Evolutionary conservation across 2,797 vertebrate genomes (phyloP).

Genomic region (Sciaenops ocellatus): DNA sequence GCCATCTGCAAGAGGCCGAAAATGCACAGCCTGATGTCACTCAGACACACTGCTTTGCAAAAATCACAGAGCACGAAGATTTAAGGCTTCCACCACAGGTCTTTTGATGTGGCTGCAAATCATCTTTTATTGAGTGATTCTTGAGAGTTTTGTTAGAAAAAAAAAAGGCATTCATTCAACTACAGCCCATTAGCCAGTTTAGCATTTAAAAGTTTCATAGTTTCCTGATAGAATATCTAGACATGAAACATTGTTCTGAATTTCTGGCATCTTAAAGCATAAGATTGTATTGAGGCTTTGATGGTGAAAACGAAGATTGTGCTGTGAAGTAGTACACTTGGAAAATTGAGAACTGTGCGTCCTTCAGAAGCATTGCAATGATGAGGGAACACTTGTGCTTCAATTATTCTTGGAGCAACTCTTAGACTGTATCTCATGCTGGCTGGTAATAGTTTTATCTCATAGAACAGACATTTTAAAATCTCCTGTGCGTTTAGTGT

Average conservation of each 20-base stretch:
- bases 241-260: conserved; percentile 15
- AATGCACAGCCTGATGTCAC: conserved; percentile 65
- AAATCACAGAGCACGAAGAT: conserved; percentile 35
- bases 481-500: conserved; percentile 30
- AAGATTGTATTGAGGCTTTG: conserved; percentile 31
- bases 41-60: conserved; percentile 34
- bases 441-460: conserved; percentile 36
- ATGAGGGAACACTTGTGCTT: conserved; percentile 34
- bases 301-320: conserved; percentile 39
- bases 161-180: neutral
- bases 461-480: conserved; percentile 29
- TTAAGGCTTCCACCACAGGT: conserved; percentile 16
- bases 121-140: conserved; percentile 6
- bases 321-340: conserved; percentile 29
- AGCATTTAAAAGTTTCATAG: neutral
- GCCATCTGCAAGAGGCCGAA: conserved; percentile 69
- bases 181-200: conserved; percentile 11
- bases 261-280: conserved; percentile 5
- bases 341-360: conserved; percentile 27
- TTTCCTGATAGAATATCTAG: neutral
- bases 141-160: neutral
- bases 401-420: conserved; percentile 38
- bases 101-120: conserved; percentile 17
- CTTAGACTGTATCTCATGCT: conserved; percentile 12
- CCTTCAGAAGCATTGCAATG: conserved; percentile 17